Percentiles rank a stretch among this genome's conserved stretches.
Evolutionary conservation across 2,888 invertebrate genomes (phyloP).

Genomic region (Branchinecta sandiegonensis): DNA sequence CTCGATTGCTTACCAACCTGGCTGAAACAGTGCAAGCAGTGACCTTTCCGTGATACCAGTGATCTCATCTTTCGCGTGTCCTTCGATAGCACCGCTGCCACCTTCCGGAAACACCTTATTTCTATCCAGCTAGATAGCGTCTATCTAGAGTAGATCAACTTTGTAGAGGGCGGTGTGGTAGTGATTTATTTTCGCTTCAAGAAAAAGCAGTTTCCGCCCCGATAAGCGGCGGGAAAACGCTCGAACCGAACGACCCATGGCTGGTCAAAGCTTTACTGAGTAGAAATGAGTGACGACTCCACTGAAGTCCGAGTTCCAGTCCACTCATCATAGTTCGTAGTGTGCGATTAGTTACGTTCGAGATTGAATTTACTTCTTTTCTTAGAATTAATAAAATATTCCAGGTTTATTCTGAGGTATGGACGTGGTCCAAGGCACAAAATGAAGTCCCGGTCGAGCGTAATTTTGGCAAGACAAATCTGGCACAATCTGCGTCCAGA

Average conservation of each 20-base stretch:
- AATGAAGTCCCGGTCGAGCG: too few species aligned
- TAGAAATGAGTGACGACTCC: conserved; percentile 12
- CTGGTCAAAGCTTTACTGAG: conserved; percentile 11
- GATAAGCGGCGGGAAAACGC: background rate
- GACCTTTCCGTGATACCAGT: too few species aligned
- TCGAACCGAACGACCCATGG: conserved; percentile 7
- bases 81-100: background rate
- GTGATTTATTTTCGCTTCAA: background rate
- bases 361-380: too few species aligned
- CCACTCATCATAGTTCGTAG: background rate
- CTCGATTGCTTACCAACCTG: too few species aligned
- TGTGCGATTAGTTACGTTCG: background rate
- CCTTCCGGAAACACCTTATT: background rate
- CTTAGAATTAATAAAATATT: too few species aligned
- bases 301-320: background rate
- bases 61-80: too few species aligned
- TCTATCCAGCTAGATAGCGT: conserved; percentile 4
- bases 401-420: too few species aligned
- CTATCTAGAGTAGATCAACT: conserved; percentile 11
- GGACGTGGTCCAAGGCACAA: too few species aligned
- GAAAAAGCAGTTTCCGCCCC: background rate
- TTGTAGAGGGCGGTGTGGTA: background rate
- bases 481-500: too few species aligned
- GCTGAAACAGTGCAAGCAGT: too few species aligned
- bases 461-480: too few species aligned